Percentiles rank a stretch among this genome's conserved stretches.
Conservation (phyloP, 2,797 vertebrate genomes). For the Lithobates pipiens region DNA sequence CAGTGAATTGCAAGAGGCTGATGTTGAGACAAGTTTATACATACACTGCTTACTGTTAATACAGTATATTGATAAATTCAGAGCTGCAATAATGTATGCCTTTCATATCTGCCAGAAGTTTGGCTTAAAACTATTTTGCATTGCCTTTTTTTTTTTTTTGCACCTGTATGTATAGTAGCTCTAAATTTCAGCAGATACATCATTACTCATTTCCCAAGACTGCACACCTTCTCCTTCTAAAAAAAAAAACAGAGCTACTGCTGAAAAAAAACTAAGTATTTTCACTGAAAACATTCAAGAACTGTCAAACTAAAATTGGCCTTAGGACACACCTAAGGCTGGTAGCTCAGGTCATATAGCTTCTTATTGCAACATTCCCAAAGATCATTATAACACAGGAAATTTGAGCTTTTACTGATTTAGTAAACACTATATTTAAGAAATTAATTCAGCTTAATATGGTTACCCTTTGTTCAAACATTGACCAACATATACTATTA, state of each 20-base stretch:
- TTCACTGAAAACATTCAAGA: not conserved
- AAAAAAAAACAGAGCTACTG: not conserved
- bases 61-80: too few relatives aligned
- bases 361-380: not conserved
- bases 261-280: not conserved
- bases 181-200: not conserved
- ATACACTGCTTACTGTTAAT: too few relatives aligned
- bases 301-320: not conserved
- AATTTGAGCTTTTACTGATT: not conserved
- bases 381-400: not conserved
- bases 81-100: not conserved
- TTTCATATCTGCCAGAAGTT: not conserved
- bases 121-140: not conserved
- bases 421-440: not conserved
- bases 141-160: not conserved
- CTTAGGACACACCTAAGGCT: slow-evolving; percentile 4
- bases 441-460: not conserved
- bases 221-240: not conserved
- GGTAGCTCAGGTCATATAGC: not conserved
- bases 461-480: not conserved
- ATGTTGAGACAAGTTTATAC: too few relatives aligned
- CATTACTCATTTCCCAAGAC: not conserved
- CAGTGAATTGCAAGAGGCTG: too few relatives aligned
- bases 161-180: not conserved
- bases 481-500: not conserved